phyloP scores from a whole-genome alignment of 2,888 invertebrate genomes.

The Aproaerema taeniolella region DNA sequence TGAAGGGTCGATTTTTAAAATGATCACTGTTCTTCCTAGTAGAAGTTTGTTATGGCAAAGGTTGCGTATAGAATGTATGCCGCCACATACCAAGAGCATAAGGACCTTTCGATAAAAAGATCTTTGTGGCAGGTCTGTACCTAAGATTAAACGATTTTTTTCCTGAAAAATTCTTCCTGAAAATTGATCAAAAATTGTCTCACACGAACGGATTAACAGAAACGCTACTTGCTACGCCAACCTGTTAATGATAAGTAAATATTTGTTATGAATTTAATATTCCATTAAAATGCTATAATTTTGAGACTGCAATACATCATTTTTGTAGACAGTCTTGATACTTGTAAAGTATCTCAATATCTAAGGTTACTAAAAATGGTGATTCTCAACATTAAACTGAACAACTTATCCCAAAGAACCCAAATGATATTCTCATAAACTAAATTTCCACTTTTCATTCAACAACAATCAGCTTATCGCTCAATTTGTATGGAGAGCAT shows the following conservation, averaged over 20 bases:
- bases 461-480: too few species aligned
- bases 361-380: neutral
- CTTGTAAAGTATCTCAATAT: neutral
- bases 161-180: too few species aligned
- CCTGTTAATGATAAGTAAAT: constrained; percentile 20
- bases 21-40: too few species aligned
- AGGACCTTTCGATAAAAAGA: neutral
- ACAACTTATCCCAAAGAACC: neutral
- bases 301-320: constrained; percentile 28
- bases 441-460: neutral
- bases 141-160: neutral
- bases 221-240: neutral
- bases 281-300: constrained; percentile 23
- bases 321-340: constrained; percentile 20
- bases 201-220: neutral
- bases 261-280: constrained; percentile 29
- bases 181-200: too few species aligned
- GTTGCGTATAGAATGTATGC: neutral
- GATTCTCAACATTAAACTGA: neutral
- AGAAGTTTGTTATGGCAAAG: neutral
- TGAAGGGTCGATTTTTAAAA: neutral
- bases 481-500: too few species aligned
- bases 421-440: neutral
- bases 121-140: neutral
- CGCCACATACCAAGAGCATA: neutral